phyloP scores from a whole-genome alignment of 2,888 invertebrate genomes.

The Sclerodermus sp. region DNA sequence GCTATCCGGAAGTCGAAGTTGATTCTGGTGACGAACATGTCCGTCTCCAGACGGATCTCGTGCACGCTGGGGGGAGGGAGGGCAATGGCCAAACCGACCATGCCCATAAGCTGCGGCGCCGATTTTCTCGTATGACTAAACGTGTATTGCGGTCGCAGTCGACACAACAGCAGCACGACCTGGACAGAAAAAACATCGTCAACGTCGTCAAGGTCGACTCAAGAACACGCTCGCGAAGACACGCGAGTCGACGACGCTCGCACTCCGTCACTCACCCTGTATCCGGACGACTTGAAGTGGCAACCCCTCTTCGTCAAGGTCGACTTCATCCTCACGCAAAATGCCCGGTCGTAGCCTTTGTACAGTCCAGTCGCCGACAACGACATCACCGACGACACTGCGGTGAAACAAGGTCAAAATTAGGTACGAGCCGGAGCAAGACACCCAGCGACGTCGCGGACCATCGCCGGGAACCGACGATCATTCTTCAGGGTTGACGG shows the following conservation, averaged over 20 bases:
- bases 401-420: too few relatives aligned
- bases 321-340: conserved; percentile 97
- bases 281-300: conserved; percentile 94
- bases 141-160: conserved; percentile 89
- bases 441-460: too few relatives aligned
- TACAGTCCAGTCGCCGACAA: conserved; percentile 71
- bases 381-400: conserved; percentile 85
- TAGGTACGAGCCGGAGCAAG: too few relatives aligned
- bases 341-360: conserved; percentile 87
- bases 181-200: conserved; percentile 57
- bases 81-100: conserved; percentile 95
- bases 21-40: conserved; percentile 95
- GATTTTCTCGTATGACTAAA: conserved; percentile 89
- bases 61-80: conserved; percentile 96
- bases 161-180: conserved; percentile 92
- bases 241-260: too few relatives aligned
- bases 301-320: conserved; percentile 96
- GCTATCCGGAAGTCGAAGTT: conserved; percentile 96
- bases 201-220: too few relatives aligned
- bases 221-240: too few relatives aligned
- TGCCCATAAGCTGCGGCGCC: conserved; percentile 83
- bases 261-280: too few relatives aligned
- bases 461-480: too few relatives aligned
- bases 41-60: conserved; percentile 91
- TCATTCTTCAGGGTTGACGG: too few relatives aligned